A percentile compares a stretch with the other conserved stretches of the same genome.
phyloP scores from a whole-genome alignment of 2,888 invertebrate species.

The Gymnosoma rotundatum region DNA sequence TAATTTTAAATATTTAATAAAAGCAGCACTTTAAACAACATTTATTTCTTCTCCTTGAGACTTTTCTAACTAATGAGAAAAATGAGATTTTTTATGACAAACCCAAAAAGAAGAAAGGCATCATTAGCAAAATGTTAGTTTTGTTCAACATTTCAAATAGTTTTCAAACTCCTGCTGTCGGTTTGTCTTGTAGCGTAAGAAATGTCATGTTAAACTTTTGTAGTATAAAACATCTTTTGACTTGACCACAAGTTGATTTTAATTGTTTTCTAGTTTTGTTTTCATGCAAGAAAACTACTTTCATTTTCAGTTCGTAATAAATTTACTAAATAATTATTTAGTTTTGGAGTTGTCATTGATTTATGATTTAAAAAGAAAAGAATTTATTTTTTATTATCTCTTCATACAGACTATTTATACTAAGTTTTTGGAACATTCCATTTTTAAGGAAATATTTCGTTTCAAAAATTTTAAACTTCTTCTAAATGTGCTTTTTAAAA shows the following conservation, averaged over 20 bases:
- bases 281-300: conserved; percentile 18
- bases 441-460: no score
- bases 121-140: conserved; percentile 40
- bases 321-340: conserved; percentile 9
- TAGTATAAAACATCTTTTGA: conserved; percentile 13
- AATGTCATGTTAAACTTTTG: conserved; percentile 25
- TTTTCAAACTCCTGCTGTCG: not conserved
- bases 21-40: no score
- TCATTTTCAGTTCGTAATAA: conserved; percentile 36
- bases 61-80: conserved; percentile 18
- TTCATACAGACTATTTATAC: no score
- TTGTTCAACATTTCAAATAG: conserved; percentile 17
- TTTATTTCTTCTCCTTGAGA: not conserved
- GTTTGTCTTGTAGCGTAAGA: conserved; percentile 30
- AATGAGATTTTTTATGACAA: conserved; percentile 47
- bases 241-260: conserved; percentile 64
- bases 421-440: no score
- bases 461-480: no score
- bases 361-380: conserved; percentile 41
- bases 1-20: no score
- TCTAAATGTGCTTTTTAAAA: no score
- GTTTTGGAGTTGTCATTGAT: conserved; percentile 51
- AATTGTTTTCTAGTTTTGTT: conserved; percentile 50
- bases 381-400: no score
- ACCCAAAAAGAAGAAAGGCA: not conserved